phyloP scores from a whole-genome alignment of 2,888 invertebrate species.

The Meloe dianella region DNA sequence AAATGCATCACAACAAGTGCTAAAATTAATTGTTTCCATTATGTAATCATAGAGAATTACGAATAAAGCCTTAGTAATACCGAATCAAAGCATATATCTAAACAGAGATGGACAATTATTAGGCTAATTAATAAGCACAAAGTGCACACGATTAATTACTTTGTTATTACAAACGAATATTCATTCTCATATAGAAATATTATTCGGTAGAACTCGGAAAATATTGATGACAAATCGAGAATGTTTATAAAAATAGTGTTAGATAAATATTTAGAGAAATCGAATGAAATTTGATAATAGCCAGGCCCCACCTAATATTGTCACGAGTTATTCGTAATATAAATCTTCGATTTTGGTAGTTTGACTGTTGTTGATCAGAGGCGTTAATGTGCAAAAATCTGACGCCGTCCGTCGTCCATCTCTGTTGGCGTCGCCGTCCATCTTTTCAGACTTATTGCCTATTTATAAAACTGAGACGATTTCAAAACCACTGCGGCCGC shows the following conservation, averaged over 20 bases:
- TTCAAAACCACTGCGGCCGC: slow-evolving; percentile 22
- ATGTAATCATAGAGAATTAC: not conserved
- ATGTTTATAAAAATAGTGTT: not conserved
- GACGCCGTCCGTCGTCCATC: slow-evolving; percentile 13
- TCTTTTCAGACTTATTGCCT: slow-evolving; percentile 17
- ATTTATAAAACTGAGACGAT: slow-evolving; percentile 28
- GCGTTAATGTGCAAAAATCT: slow-evolving; percentile 26
- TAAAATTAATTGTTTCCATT: not conserved
- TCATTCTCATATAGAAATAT: not conserved
- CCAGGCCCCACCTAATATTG: not conserved
- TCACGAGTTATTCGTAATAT: not conserved
- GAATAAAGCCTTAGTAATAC: too few species aligned
- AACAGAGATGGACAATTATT: not conserved
- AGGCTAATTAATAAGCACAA: slow-evolving; percentile 8
- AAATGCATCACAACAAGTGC: not conserved
- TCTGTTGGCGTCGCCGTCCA: slow-evolving; percentile 3
- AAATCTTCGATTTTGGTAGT: not conserved
- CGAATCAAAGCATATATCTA: not conserved
- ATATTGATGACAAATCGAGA: not conserved
- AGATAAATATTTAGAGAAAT: not conserved
- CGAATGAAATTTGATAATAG: not conserved
- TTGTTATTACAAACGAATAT: not conserved
- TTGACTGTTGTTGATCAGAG: not conserved
- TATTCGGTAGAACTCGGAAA: not conserved
- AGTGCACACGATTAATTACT: slow-evolving; percentile 7